Conservation (phyloP, 2,888 invertebrate genomes). For the Patella depressa region DNA sequence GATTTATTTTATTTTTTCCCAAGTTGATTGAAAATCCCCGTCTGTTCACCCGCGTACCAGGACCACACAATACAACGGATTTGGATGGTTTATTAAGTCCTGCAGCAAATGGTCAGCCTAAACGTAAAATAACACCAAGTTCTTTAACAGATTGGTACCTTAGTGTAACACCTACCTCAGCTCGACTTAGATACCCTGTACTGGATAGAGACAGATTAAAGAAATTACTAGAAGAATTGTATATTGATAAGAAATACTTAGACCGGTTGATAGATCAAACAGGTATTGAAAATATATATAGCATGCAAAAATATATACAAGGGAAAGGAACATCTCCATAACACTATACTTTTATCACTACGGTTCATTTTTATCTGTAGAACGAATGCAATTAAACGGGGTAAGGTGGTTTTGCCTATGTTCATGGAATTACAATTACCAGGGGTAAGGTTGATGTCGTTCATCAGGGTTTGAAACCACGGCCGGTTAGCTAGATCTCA, state of each 20-base stretch:
- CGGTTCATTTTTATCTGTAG: no score
- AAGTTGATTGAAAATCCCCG: neutral
- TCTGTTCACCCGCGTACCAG: neutral
- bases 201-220: constrained; percentile 46
- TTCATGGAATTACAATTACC: no score
- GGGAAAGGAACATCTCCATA: no score
- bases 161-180: neutral
- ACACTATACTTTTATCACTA: no score
- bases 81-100: neutral
- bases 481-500: no score
- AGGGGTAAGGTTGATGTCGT: no score
- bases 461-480: no score
- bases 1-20: no score
- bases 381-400: no score
- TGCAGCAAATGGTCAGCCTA: neutral
- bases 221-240: constrained; percentile 54
- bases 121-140: neutral
- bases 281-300: constrained; percentile 32
- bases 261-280: constrained; percentile 47
- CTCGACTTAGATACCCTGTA: neutral
- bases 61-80: neutral
- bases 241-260: constrained; percentile 58
- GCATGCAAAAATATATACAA: no score
- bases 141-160: constrained; percentile 1
- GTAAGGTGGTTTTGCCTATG: no score